Percentiles rank a stretch among this genome's conserved stretches.
Evolutionary conservation across 2,113 vertebrate species (phyloP).

Genomic region (Malurus cyaneus): DNA sequence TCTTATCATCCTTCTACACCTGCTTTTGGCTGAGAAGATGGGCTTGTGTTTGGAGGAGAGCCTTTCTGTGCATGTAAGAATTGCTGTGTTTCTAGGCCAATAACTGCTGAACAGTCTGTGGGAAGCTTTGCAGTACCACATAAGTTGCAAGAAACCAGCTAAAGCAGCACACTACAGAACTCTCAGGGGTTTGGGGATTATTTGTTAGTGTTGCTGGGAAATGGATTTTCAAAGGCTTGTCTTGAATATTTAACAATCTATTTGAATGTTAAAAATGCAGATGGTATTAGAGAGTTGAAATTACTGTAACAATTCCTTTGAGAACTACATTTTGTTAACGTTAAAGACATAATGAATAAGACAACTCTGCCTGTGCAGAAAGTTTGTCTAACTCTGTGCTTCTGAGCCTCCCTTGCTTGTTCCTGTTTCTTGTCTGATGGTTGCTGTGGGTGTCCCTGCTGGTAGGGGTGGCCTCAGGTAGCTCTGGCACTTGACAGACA

Average conservation of each 20-base stretch:
- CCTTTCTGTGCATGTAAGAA: neutral
- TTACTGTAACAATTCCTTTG: constrained; percentile 4
- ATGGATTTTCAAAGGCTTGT: constrained; percentile 26
- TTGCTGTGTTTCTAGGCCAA: neutral
- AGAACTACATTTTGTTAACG: neutral
- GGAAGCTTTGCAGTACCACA: neutral
- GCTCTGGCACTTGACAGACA: neutral
- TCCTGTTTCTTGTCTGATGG: neutral
- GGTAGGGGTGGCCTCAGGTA: neutral
- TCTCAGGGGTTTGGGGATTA: neutral
- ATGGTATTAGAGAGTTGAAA: constrained; percentile 7
- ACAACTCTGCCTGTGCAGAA: neutral
- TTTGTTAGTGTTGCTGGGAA: constrained; percentile 12
- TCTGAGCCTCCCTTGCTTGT: neutral
- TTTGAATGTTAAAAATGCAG: constrained; percentile 36
- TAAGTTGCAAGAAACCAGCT: neutral
- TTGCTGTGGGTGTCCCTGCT: neutral
- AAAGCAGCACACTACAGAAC: neutral
- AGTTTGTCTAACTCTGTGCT: neutral
- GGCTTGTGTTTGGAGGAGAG: neutral
- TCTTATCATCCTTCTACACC: neutral
- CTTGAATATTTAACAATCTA: constrained; percentile 39
- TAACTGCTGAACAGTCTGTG: neutral
- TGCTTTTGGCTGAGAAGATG: neutral
- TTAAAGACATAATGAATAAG: neutral